A percentile compares a stretch with the other conserved stretches of the same genome.
phyloP scores from a whole-genome alignment of 1,140 invertebrate species.

The Drosophila mayri region DNA sequence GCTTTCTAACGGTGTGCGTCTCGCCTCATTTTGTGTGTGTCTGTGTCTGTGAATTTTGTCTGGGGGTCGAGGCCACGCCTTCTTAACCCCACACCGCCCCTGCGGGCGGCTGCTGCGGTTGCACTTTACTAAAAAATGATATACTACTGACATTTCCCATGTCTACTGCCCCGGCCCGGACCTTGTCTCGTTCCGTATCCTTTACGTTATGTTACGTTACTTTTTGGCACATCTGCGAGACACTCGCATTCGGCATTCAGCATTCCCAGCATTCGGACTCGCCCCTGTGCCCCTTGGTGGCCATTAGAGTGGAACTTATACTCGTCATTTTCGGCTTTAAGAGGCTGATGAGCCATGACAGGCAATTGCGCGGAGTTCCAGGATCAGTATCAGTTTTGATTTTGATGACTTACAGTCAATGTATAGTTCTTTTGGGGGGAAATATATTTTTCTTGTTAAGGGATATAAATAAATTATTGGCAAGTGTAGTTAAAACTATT shows the following conservation, averaged over 20 bases:
- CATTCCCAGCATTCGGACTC: slow-evolving; percentile 31
- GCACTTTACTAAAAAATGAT: slow-evolving; percentile 74
- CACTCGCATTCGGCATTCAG: slow-evolving; percentile 14
- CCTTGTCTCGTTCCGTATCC: slow-evolving; percentile 21
- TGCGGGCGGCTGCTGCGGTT: slow-evolving; percentile 49
- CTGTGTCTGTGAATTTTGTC: slow-evolving; percentile 24
- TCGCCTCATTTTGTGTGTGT: slow-evolving; percentile 1
- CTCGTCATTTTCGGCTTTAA: slow-evolving; percentile 22
- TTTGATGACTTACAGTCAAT: neutral
- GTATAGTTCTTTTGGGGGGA: no score
- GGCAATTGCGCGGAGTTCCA: neutral
- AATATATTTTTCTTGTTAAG: no score
- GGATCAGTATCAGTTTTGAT: slow-evolving; percentile 5
- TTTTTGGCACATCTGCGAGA: slow-evolving; percentile 37
- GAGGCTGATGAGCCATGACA: slow-evolving; percentile 34
- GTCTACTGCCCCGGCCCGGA: slow-evolving; percentile 28
- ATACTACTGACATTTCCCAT: slow-evolving; percentile 61
- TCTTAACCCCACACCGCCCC: neutral
- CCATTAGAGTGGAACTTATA: slow-evolving; percentile 62
- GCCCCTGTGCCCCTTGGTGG: slow-evolving; percentile 45
- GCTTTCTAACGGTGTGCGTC: neutral
- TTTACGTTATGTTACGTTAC: slow-evolving; percentile 22
- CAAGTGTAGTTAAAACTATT: neutral
- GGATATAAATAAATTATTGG: neutral
- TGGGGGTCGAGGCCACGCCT: slow-evolving; percentile 34